Conservation (phyloP, 2,797 vertebrate genomes). For the Cirrhinus mrigala region DNA sequence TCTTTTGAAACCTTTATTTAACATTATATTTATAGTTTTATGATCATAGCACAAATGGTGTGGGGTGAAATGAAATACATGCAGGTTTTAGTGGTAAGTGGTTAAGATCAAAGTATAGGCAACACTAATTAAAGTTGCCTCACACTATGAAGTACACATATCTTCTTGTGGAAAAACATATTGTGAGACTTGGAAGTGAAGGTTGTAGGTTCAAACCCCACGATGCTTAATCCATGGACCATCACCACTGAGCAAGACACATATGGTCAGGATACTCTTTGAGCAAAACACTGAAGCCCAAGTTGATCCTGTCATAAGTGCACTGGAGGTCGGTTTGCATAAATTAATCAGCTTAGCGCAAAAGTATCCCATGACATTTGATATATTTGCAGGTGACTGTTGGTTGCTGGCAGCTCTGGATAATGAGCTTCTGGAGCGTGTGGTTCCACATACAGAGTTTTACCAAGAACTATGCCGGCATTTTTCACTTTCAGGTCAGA, state of each 20-base stretch:
- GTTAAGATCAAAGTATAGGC: neutral
- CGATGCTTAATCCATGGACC: neutral
- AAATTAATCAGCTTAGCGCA: neutral
- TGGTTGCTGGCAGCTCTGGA: slow-evolving; percentile 90
- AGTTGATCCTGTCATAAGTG: neutral
- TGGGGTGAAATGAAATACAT: neutral
- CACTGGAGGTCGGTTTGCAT: neutral
- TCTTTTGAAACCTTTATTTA: too few relatives aligned
- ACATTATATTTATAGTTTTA: too few relatives aligned
- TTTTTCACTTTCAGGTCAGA: slow-evolving; percentile 91
- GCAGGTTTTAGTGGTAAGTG: neutral
- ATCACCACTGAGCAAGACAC: neutral
- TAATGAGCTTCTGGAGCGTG: slow-evolving; percentile 82
- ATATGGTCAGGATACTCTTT: neutral
- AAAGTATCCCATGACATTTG: neutral
- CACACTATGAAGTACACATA: neutral
- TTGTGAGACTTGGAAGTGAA: neutral
- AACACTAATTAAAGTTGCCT: neutral
- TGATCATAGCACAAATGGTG: neutral
- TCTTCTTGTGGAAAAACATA: neutral
- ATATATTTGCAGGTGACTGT: slow-evolving; percentile 84
- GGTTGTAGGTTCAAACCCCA: neutral
- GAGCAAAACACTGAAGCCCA: neutral
- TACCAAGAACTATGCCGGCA: slow-evolving; percentile 84
- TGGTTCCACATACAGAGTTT: slow-evolving; percentile 87